A percentile compares a stretch with the other conserved stretches of the same genome.
Conservation (phyloP, 2,888 invertebrate species). For the Cosmorhoe ocellata region DNA sequence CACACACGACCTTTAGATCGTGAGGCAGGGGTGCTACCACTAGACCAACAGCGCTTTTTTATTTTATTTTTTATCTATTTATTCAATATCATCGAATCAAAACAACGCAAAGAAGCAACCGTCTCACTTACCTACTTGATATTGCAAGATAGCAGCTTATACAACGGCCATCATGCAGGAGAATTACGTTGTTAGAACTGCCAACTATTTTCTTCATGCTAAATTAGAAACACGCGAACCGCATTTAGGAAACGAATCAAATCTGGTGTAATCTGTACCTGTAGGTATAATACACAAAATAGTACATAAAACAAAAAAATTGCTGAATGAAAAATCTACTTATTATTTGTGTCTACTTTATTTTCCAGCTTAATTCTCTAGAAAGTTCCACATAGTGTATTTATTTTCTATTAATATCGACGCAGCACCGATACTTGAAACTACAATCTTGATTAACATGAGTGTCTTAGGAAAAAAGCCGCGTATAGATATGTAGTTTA, state of each 20-base stretch:
- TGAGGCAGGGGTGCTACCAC: too few species aligned
- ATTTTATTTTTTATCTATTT: background rate
- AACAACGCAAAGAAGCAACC: slow-evolving; percentile 29
- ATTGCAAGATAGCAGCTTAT: too few species aligned
- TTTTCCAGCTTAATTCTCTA: too few species aligned
- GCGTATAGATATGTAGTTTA: too few species aligned
- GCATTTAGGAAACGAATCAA: slow-evolving; percentile 35
- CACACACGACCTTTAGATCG: too few species aligned
- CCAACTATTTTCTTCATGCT: slow-evolving; percentile 56
- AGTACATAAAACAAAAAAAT: background rate
- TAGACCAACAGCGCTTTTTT: too few species aligned
- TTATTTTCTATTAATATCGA: too few species aligned
- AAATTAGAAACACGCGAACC: slow-evolving; percentile 54
- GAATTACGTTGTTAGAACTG: slow-evolving; percentile 61
- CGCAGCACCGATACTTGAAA: too few species aligned
- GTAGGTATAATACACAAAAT: background rate
- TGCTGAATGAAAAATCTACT: background rate
- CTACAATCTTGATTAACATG: too few species aligned
- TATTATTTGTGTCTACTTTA: too few species aligned
- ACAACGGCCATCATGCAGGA: slow-evolving; percentile 53
- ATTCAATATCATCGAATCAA: background rate
- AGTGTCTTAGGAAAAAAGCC: too few species aligned
- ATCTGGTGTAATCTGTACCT: slow-evolving; percentile 17
- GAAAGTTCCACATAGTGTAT: too few species aligned
- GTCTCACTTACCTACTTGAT: slow-evolving; percentile 7